These are phyloP conservation scores for Cyprinodon diabolis DNA, from an alignment of 2,797 vertebrate genomes.

Conservation along the genomic window DNA sequence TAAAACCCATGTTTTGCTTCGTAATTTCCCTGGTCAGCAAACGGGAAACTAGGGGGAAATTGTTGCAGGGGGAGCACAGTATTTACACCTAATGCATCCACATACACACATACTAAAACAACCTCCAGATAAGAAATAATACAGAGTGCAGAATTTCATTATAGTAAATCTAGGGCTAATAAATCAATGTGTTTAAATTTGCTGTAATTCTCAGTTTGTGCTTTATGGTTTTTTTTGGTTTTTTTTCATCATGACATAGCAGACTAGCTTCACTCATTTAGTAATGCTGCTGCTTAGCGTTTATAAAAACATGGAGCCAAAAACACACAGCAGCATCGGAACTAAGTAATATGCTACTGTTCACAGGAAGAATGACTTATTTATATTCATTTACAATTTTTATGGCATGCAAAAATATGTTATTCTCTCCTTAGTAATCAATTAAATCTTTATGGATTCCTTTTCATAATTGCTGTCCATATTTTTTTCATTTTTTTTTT, in stretches of 20 bases:
- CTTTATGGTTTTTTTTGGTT: background rate
- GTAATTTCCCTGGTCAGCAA: slow-evolving; percentile 77
- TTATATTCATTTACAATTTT: too few species aligned
- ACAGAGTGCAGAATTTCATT: slow-evolving; percentile 26
- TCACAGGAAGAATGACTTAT: too few species aligned
- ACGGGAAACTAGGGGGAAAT: slow-evolving; percentile 45
- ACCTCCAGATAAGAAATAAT: slow-evolving; percentile 24
- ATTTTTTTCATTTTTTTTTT: too few species aligned
- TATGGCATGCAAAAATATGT: too few species aligned
- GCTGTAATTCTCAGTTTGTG: slow-evolving; percentile 16
- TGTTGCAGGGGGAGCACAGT: slow-evolving; percentile 28
- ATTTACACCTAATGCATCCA: slow-evolving; percentile 31
- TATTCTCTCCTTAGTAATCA: too few species aligned
- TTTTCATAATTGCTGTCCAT: too few species aligned
- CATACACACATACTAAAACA: slow-evolving; percentile 14
- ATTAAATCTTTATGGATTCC: background rate
- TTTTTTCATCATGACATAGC: slow-evolving; percentile 14
- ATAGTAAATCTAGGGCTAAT: slow-evolving; percentile 25
- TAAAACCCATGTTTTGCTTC: slow-evolving; percentile 75
- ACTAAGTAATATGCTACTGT: background rate
- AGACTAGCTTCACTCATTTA: slow-evolving; percentile 3
- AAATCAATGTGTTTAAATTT: slow-evolving; percentile 25
- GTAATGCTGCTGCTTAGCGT: background rate
- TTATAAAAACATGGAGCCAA: background rate
- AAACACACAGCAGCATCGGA: background rate